phyloP scores from a whole-genome alignment of 2,797 vertebrate species.

The Pristis pectinata region DNA sequence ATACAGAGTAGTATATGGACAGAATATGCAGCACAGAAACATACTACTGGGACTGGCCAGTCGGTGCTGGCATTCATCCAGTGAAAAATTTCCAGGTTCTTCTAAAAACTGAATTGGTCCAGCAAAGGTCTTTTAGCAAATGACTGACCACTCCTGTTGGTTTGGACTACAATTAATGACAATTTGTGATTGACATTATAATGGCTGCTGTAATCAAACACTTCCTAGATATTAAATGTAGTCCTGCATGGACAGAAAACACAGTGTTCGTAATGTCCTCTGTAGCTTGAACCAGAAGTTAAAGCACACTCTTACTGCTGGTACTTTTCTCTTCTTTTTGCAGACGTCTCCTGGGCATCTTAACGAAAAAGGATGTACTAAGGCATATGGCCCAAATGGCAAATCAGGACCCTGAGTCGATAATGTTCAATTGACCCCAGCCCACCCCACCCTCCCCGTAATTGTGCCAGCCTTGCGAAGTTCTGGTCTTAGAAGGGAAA shows the following conservation, averaged over 20 bases:
- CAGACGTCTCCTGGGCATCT: slow-evolving; percentile 94
- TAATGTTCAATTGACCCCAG: slow-evolving; percentile 82
- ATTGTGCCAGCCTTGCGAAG: neutral
- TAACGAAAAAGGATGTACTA: slow-evolving; percentile 96
- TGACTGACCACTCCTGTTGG: neutral
- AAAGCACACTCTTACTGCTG: no score
- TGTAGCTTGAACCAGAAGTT: neutral
- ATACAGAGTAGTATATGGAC: no score
- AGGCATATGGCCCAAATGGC: slow-evolving; percentile 98
- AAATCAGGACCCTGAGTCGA: slow-evolving; percentile 96
- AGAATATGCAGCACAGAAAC: no score
- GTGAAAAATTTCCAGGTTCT: neutral
- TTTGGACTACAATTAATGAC: neutral
- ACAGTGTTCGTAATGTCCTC: neutral
- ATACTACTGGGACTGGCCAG: no score
- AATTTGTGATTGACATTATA: no score
- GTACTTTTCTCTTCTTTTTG: slow-evolving; percentile 47
- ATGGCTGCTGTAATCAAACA: no score
- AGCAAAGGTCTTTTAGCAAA: neutral
- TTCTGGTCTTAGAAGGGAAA: neutral
- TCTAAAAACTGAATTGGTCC: neutral
- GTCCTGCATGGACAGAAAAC: no score
- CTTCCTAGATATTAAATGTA: neutral
- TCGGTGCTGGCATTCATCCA: no score
- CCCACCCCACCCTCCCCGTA: no score